These are phyloP conservation scores for Campylorhamphus procurvoides DNA, from an alignment of 2,113 vertebrate species.

Conservation along the genomic window DNA sequence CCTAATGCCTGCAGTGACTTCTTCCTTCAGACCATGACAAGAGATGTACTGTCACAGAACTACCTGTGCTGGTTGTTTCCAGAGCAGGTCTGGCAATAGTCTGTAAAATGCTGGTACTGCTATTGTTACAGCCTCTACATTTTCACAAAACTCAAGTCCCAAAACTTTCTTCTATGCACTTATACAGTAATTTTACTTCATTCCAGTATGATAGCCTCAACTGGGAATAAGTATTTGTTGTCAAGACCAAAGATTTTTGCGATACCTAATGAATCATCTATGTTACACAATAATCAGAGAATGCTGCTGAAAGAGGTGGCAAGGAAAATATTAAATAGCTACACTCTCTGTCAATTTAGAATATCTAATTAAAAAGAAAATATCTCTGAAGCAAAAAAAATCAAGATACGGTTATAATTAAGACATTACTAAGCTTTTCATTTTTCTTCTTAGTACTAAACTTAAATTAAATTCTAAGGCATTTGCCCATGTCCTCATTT, in stretches of 20 bases:
- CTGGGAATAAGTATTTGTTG: not conserved
- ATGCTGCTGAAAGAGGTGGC: not conserved
- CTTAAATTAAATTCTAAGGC: conserved; percentile 51
- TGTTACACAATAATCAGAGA: not conserved
- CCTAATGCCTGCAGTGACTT: not conserved
- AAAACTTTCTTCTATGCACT: not conserved
- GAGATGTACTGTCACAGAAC: not conserved
- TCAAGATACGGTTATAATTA: conserved; percentile 15
- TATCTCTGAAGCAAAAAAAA: not conserved
- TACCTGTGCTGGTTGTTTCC: not conserved
- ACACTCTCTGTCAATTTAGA: not conserved
- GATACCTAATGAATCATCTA: not conserved
- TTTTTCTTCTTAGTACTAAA: conserved; percentile 30
- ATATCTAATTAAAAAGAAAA: conserved; percentile 41
- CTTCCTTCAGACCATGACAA: not conserved
- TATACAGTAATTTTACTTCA: not conserved
- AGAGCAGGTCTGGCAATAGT: not conserved
- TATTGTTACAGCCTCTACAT: not conserved
- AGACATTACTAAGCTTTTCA: conserved; percentile 52
- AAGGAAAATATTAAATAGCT: not conserved
- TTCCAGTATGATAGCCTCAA: not conserved
- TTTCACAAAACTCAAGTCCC: not conserved
- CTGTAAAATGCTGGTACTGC: not conserved
- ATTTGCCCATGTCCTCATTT: conserved; percentile 41
- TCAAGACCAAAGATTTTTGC: not conserved